Evolutionary conservation across 2,888 invertebrate genomes (phyloP).

Genomic region (Eristalis arbustorum): DNA sequence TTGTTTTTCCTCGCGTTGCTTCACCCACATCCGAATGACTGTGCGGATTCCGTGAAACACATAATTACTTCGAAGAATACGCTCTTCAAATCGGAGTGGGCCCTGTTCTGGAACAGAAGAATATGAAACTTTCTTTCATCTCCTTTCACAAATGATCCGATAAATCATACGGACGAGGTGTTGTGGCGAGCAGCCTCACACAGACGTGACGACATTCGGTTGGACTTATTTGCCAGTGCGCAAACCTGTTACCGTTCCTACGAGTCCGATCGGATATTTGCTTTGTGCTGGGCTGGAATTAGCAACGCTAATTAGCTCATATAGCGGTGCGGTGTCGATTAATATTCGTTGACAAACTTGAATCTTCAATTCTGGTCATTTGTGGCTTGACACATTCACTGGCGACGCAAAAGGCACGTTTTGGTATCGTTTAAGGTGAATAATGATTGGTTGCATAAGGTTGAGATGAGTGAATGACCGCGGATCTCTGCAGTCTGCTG

Average conservation of each 20-base stretch:
- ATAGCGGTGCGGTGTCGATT: background rate
- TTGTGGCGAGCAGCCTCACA: background rate
- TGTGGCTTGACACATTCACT: background rate
- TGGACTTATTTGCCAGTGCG: background rate
- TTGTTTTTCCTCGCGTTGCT: background rate
- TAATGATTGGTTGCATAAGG: background rate
- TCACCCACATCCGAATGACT: background rate
- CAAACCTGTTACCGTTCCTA: constrained; percentile 4
- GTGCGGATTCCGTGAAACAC: background rate
- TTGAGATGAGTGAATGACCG: too few relatives aligned
- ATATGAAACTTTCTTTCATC: background rate
- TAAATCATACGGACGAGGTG: background rate
- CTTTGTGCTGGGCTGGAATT: background rate
- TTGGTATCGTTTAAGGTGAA: background rate
- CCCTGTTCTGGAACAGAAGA: background rate
- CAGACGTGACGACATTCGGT: background rate
- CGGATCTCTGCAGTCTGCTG: too few relatives aligned
- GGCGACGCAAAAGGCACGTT: background rate
- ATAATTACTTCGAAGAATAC: background rate
- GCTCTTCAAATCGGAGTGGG: background rate
- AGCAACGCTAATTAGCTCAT: constrained; percentile 14
- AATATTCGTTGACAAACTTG: background rate
- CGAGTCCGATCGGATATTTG: background rate
- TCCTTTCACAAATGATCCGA: background rate
- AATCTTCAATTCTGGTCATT: background rate